Conservation (phyloP, 2,888 invertebrate species). For the Rugalucina vietnamica region DNA sequence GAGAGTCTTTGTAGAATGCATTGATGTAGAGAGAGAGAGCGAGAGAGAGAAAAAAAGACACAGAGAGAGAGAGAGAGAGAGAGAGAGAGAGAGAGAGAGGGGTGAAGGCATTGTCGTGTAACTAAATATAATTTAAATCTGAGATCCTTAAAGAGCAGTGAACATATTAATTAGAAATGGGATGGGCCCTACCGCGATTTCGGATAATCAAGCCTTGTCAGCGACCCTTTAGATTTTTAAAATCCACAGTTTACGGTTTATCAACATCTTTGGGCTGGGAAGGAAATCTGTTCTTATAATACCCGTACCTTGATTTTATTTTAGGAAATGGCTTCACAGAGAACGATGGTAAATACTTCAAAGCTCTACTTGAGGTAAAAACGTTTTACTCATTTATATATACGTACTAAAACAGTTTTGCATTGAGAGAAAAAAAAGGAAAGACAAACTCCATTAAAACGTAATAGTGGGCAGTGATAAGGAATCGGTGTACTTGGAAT, state of each 20-base stretch:
- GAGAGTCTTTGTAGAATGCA: background rate
- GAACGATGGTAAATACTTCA: conserved; percentile 62
- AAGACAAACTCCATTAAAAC: too few species aligned
- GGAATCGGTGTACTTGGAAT: too few species aligned
- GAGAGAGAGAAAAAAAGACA: too few species aligned
- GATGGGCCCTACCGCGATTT: background rate
- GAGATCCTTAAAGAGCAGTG: background rate
- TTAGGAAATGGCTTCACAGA: conserved; percentile 62
- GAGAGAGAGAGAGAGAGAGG: too few species aligned
- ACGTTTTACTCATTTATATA: too few species aligned
- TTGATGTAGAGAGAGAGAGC: background rate
- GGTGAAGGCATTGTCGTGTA: background rate
- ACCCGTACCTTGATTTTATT: conserved; percentile 18
- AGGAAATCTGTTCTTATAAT: background rate
- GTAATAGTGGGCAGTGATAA: too few species aligned
- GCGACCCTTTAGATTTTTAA: background rate
- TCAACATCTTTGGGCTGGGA: background rate
- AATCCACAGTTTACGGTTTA: background rate
- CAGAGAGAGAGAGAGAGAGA: too few species aligned
- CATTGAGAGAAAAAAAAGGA: too few species aligned
- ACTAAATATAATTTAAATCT: background rate
- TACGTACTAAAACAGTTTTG: too few species aligned
- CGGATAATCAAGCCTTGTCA: background rate
- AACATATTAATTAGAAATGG: background rate
- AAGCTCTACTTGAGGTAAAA: conserved; percentile 31